Percentiles rank a stretch among this genome's conserved stretches.
Conservation (phyloP, 2,113 vertebrate genomes). For the Trogon surrucura region DNA sequence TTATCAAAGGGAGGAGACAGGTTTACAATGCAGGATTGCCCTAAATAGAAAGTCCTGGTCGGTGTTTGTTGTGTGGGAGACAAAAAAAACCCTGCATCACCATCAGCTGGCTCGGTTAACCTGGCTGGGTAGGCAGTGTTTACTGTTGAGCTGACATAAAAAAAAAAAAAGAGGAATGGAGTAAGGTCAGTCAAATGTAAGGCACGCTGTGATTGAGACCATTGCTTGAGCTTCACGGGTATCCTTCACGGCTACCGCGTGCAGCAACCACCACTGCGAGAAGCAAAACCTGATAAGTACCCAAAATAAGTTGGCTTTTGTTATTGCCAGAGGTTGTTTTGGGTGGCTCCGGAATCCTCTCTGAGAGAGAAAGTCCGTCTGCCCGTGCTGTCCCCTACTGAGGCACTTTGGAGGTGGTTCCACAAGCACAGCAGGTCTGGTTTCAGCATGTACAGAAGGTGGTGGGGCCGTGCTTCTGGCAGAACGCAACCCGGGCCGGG, state of each 20-base stretch:
- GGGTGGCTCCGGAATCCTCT: neutral
- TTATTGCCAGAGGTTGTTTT: neutral
- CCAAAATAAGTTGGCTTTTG: neutral
- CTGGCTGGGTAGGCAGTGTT: neutral
- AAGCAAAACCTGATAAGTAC: neutral
- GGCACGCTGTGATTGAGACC: neutral
- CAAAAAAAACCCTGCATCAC: slow-evolving; percentile 32
- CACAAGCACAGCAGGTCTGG: neutral
- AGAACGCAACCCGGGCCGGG: neutral
- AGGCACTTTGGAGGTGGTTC: neutral
- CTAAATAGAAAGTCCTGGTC: slow-evolving; percentile 38
- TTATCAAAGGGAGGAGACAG: slow-evolving; percentile 44
- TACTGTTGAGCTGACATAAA: neutral
- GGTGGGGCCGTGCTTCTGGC: neutral
- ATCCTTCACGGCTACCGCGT: rapidly evolving
- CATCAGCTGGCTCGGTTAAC: slow-evolving; percentile 12
- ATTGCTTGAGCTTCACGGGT: neutral
- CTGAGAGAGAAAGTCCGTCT: neutral
- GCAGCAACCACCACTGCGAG: neutral
- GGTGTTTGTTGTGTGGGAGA: slow-evolving; percentile 46
- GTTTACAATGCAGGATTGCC: neutral
- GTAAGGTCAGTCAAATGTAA: neutral
- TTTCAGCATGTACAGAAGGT: neutral
- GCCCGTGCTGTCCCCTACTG: rapidly evolving
- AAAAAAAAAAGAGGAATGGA: neutral